phyloP scores from a whole-genome alignment of 1,140 invertebrate genomes.

The Zaprionus davidi region DNA sequence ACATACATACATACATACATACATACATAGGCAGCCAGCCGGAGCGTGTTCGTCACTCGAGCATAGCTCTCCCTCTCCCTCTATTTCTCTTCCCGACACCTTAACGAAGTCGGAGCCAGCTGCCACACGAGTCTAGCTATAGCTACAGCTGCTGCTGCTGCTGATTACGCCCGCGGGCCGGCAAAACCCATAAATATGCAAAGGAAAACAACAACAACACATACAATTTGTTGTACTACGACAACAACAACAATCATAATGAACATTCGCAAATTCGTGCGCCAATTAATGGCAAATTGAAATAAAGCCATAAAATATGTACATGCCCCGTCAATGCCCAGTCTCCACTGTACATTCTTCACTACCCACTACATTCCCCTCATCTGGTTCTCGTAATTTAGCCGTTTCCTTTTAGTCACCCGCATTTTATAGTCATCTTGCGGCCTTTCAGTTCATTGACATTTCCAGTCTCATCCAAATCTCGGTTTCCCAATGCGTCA shows the following conservation, averaged over 20 bases:
- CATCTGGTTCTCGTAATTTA: not conserved
- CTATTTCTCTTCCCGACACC: constrained; percentile 2
- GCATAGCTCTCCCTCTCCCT: constrained; percentile 26
- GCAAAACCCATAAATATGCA: constrained; percentile 54
- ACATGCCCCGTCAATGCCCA: constrained; percentile 18
- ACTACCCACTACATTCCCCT: not conserved
- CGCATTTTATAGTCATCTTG: constrained; percentile 19
- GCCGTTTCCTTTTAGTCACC: constrained; percentile 20
- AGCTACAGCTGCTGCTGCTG: constrained; percentile 18
- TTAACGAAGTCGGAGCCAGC: constrained; percentile 19
- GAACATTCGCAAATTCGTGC: constrained; percentile 55
- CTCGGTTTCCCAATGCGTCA: constrained; percentile 12
- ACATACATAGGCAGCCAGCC: constrained; percentile 13
- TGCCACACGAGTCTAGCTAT: not conserved
- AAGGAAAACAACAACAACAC: constrained; percentile 32
- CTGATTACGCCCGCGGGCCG: constrained; percentile 50
- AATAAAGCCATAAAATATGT: constrained; percentile 70
- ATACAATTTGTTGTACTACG: constrained; percentile 37
- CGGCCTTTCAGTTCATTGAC: constrained; percentile 51
- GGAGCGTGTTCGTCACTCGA: constrained; percentile 38
- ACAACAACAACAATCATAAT: constrained; percentile 28
- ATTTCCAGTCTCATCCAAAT: constrained; percentile 40
- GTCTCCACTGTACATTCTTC: not conserved
- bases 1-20: not conserved
- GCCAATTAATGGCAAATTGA: constrained; percentile 74